Conservation (phyloP, 2,888 invertebrate genomes). For the Clanis bilineata region DNA sequence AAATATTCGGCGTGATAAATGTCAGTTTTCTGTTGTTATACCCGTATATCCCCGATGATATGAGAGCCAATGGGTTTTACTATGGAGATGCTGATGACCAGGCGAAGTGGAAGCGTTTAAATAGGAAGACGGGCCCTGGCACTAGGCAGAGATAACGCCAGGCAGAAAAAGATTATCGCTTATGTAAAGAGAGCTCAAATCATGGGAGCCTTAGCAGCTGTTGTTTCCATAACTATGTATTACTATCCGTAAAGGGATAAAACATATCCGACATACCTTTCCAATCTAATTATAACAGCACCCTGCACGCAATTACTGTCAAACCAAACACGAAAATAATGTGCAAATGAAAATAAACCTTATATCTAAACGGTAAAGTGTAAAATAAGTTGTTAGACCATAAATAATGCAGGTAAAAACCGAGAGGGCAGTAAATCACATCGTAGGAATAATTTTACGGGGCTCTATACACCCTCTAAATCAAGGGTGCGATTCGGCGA, state of each 20-base stretch:
- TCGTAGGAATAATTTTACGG: constrained; percentile 63
- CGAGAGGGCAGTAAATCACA: constrained; percentile 60
- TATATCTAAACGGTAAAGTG: not conserved
- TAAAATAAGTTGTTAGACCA: not conserved
- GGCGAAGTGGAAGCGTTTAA: too few species aligned
- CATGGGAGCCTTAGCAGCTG: not conserved
- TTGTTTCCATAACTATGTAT: not conserved
- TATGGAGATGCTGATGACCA: too few species aligned
- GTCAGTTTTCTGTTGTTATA: too few species aligned
- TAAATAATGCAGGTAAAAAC: constrained; percentile 55
- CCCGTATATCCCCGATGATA: too few species aligned
- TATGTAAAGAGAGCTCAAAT: too few species aligned
- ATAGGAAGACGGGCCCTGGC: too few species aligned
- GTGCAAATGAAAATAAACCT: constrained; percentile 18
- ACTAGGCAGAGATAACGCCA: too few species aligned
- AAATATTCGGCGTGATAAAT: too few species aligned
- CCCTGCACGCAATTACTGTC: constrained; percentile 15
- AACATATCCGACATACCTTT: constrained; percentile 3
- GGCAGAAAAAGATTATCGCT: too few species aligned
- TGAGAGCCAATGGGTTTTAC: too few species aligned
- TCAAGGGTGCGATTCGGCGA: constrained; percentile 38
- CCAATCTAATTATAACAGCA: constrained; percentile 14
- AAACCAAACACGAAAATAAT: constrained; percentile 17
- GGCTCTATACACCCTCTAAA: constrained; percentile 23
- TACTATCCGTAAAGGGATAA: not conserved